These are phyloP conservation scores for Xyliphius kryptos DNA, from an alignment of 2,113 vertebrate species.

Conservation along the genomic window DNA sequence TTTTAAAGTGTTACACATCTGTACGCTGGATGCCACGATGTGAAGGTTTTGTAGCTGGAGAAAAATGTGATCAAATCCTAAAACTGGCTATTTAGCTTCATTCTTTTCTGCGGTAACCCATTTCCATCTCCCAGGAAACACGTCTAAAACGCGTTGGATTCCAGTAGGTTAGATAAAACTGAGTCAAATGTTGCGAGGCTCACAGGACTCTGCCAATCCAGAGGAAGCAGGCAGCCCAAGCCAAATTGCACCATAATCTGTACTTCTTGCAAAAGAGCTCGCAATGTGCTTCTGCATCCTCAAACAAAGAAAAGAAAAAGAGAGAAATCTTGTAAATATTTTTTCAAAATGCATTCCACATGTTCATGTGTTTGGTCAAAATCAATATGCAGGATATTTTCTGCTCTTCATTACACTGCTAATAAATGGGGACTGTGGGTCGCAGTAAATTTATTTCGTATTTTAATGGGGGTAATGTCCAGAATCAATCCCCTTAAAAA, in stretches of 20 bases:
- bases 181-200: constrained; percentile 40
- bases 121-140: constrained; percentile 61
- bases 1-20: constrained; percentile 23
- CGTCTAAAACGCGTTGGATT: constrained; percentile 63
- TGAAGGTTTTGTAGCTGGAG: background rate
- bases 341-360: constrained; percentile 2
- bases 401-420: no score
- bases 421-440: no score
- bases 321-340: constrained; percentile 38
- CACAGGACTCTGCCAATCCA: constrained; percentile 52
- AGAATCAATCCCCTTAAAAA: no score
- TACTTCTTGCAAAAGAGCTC: constrained; percentile 50
- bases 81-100: constrained; percentile 44
- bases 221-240: constrained; percentile 53
- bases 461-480: no score
- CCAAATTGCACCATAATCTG: constrained; percentile 56
- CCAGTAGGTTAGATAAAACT: constrained; percentile 57
- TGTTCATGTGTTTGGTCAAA: no score
- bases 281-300: constrained; percentile 35
- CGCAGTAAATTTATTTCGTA: no score
- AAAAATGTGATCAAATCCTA: constrained; percentile 36
- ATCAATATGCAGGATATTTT: no score
- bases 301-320: constrained; percentile 21
- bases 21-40: constrained; percentile 6
- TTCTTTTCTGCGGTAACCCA: constrained; percentile 50